Base-by-base conservation (phyloP, 2,113 vertebrate species). In the Aldabrachelys gigantea region DNA sequence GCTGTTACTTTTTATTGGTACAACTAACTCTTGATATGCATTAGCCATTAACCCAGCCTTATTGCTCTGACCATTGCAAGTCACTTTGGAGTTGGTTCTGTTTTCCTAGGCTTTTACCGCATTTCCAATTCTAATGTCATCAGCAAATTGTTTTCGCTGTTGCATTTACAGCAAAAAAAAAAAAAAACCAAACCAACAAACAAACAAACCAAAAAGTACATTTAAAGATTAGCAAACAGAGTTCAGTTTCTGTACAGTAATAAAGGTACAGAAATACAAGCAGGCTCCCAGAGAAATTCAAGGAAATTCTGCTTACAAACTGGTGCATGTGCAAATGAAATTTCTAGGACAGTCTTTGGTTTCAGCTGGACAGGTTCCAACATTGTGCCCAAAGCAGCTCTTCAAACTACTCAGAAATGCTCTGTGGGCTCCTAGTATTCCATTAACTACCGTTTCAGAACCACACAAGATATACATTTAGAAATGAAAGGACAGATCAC, bases 11-110 rank as follows among this genome's bases (percentile, higher is more conserved):
- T 12, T 0, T 53, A 11, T 44, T 75, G 49, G 81, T 29, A 53
- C 16, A 72, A 87, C 35, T 2, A 72, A 87, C 35, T 2, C 6
- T 44, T 0, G 38, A 1, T 1, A 1, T 1, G 0, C 59, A 21
- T 1, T 12, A 25, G 69, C 75, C 81, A 72, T 0, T 3, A 65
- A 14, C 52, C 87, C 91, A 47, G 29, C 2, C 1, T 8, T 56
- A 3, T 54, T 19, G 86, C 50, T 59, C 54, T 21, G 1, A 3
- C 17, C 1, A 0, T 0, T 52, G 4, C 89, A 2, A 59, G 24
- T 10, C 38, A 22, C 29, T 35, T 4, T 13, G 2, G 56, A 47
- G 1, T 0, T 10, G 1, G 49, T 49, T 2, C 31, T 14, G 8
- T 53, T 22, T 65, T 59, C 41, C 54, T n/a, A 17, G 0, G 24